Conservation (phyloP, 2,113 vertebrate species). For the Pardalotus punctatus region DNA sequence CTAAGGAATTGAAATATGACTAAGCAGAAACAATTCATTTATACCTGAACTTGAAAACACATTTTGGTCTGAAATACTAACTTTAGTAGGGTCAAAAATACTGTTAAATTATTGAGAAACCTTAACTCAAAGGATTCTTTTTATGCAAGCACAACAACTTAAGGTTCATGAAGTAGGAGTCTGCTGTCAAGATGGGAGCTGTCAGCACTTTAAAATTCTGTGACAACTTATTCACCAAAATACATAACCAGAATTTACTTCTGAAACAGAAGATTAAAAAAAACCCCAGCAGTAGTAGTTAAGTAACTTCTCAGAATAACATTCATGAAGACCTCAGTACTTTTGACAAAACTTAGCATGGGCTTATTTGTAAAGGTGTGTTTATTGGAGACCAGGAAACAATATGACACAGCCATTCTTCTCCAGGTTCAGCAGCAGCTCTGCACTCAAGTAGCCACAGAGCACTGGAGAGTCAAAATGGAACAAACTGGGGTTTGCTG, state of each 20-base stretch:
- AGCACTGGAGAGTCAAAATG: background rate
- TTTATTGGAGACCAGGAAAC: background rate
- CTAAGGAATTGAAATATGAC: background rate
- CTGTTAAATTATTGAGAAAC: background rate
- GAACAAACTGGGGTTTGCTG: background rate
- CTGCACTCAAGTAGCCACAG: background rate
- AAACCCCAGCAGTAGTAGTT: background rate
- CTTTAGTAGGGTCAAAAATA: background rate
- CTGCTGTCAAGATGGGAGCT: constrained; percentile 27
- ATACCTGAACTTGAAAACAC: background rate
- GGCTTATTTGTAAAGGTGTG: background rate
- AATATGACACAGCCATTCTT: background rate
- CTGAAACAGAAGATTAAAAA: background rate
- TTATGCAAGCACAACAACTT: background rate
- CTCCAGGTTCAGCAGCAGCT: background rate
- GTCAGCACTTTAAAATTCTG: constrained; percentile 5
- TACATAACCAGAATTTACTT: background rate
- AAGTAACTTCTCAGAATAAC: background rate
- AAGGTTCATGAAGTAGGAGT: background rate
- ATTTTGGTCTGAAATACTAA: background rate
- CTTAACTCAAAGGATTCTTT: background rate
- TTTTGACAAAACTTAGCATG: background rate
- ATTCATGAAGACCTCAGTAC: background rate
- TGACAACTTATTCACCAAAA: constrained; percentile 7
- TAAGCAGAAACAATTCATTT: background rate